These are phyloP conservation scores for Formica aserva DNA, from an alignment of 2,888 invertebrate genomes.

Conservation along the genomic window DNA sequence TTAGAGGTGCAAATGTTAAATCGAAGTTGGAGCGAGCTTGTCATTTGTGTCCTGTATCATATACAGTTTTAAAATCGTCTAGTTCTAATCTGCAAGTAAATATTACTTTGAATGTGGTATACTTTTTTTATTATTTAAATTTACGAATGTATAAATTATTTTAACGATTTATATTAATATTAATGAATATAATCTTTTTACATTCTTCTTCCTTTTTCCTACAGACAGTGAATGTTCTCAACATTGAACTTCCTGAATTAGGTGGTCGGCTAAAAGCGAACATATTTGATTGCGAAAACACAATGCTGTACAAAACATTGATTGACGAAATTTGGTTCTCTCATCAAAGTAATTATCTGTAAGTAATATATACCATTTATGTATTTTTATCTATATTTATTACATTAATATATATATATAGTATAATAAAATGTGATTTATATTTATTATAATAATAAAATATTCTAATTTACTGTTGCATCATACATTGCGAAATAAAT, in stretches of 20 bases:
- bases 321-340: constrained; percentile 79
- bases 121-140: not conserved
- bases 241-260: constrained; percentile 78
- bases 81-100: constrained; percentile 73
- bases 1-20: constrained; percentile 75
- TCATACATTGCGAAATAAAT: constrained; percentile 1
- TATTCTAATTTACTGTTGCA: not conserved
- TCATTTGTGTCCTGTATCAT: constrained; percentile 74
- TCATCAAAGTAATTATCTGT: constrained; percentile 83
- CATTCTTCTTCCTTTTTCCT: not conserved
- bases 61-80: constrained; percentile 78
- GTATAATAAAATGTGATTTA: not conserved
- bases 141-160: not conserved
- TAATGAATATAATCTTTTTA: constrained; percentile 2
- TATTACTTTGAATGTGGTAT: constrained; percentile 23
- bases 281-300: constrained; percentile 81
- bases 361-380: constrained; percentile 58
- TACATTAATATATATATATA: not conserved
- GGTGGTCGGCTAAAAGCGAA: constrained; percentile 80
- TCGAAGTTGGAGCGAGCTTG: constrained; percentile 77
- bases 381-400: constrained; percentile 16
- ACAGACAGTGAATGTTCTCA: constrained; percentile 76
- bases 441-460: not conserved
- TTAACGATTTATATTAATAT: not conserved
- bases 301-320: constrained; percentile 75